phyloP scores from a whole-genome alignment of 1,140 invertebrate species.

The Bilobella aurantiaca region DNA sequence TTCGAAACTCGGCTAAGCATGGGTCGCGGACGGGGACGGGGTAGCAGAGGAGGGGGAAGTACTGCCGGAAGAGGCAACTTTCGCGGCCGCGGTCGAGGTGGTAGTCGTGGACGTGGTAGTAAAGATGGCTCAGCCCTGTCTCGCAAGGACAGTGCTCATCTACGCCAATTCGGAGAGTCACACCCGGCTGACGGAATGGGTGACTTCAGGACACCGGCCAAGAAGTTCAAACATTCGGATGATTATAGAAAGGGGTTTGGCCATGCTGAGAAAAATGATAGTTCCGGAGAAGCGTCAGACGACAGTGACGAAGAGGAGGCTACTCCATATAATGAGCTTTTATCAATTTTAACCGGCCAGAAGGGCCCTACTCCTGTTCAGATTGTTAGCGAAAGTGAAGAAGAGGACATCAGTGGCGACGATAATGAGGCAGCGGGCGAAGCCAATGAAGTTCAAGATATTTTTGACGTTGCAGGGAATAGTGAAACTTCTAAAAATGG shows the following conservation, averaged over 20 bases:
- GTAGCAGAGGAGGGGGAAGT: slow-evolving; percentile 3
- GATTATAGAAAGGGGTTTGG: neutral
- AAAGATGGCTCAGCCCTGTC: neutral
- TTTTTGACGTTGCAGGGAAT: slow-evolving; percentile 19
- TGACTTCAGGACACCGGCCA: neutral
- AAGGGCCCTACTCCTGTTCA: neutral
- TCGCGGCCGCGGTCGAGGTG: slow-evolving; percentile 2
- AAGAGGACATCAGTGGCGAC: no score
- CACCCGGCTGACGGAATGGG: slow-evolving; percentile 20
- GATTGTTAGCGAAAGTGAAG: slow-evolving; percentile 36
- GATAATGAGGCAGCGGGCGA: no score
- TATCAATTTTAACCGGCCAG: slow-evolving; percentile 8
- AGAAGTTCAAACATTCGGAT: neutral
- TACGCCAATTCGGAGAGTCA: slow-evolving; percentile 23
- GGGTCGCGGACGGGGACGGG: neutral
- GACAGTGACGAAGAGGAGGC: slow-evolving; percentile 18
- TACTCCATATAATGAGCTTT: slow-evolving; percentile 23
- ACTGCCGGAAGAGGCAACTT: no score
- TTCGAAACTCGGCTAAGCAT: no score
- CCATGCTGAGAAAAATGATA: neutral
- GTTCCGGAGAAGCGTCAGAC: neutral
- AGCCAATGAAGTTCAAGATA: slow-evolving; percentile 22
- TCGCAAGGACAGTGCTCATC: slow-evolving; percentile 13
- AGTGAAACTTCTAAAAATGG: no score
- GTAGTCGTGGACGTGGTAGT: neutral